phyloP scores from a whole-genome alignment of 1,140 invertebrate genomes.

The Drosophila navojoa region DNA sequence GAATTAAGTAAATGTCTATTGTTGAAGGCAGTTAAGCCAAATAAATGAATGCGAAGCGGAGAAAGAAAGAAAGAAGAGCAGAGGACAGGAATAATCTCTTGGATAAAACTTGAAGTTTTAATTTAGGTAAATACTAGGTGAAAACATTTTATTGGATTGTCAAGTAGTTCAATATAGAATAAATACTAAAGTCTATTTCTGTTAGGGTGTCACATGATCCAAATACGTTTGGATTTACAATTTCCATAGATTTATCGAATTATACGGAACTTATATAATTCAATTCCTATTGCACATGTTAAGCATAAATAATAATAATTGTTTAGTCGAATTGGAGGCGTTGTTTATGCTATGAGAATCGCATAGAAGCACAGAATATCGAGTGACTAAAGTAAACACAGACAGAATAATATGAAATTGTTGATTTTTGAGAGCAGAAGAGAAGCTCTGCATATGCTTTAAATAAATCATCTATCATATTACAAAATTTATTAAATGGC shows the following conservation, averaged over 20 bases:
- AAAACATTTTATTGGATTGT: background rate
- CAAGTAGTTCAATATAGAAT: background rate
- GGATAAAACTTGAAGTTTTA: background rate
- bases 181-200: too few relatives aligned
- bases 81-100: background rate
- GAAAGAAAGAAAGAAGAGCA: background rate
- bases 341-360: constrained; percentile 4
- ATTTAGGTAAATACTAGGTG: constrained; percentile 11
- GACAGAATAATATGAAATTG: too few relatives aligned
- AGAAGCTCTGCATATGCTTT: background rate
- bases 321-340: too few relatives aligned
- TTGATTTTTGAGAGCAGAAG: background rate
- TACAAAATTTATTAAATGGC: background rate
- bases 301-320: too few relatives aligned
- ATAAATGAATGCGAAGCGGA: constrained; percentile 6
- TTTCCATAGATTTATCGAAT: too few relatives aligned
- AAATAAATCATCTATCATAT: background rate
- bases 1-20: constrained; percentile 45
- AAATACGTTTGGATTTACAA: too few relatives aligned
- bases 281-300: too few relatives aligned
- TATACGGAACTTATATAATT: too few relatives aligned
- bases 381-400: too few relatives aligned
- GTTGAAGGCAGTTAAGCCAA: constrained; percentile 17
- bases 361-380: too few relatives aligned
- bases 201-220: too few relatives aligned